These are phyloP conservation scores for Percopsis transmontana DNA, from an alignment of 2,113 vertebrate species.

Conservation along the genomic window DNA sequence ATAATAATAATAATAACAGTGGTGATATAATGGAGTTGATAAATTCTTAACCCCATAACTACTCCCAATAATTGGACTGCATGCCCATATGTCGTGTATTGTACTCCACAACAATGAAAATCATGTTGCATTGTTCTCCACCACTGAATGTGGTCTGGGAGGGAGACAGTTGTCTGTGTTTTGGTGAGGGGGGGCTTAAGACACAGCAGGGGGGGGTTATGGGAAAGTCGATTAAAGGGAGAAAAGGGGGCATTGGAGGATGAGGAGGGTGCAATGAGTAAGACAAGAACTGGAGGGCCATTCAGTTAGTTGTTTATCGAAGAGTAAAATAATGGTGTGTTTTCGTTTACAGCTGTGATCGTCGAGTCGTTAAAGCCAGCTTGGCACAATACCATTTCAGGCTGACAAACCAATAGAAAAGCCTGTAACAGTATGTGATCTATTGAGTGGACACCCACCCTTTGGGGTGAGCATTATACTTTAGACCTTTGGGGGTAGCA, in stretches of 20 bases:
- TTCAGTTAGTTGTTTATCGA: too few relatives aligned
- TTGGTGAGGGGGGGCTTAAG: constrained; percentile 15
- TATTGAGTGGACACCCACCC: too few relatives aligned
- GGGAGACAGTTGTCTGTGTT: neutral
- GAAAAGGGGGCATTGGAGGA: neutral
- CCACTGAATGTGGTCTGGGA: constrained; percentile 20
- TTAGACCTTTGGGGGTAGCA: too few relatives aligned
- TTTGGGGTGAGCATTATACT: too few relatives aligned
- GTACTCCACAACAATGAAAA: constrained; percentile 49
- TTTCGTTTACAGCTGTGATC: too few relatives aligned
- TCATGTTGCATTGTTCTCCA: constrained; percentile 51
- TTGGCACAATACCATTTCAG: too few relatives aligned
- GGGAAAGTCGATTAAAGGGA: constrained; percentile 62
- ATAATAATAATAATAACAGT: too few relatives aligned
- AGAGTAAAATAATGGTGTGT: constrained; percentile 10
- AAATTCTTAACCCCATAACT: too few relatives aligned
- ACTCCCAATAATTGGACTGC: constrained; percentile 18
- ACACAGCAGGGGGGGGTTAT: constrained; percentile 15
- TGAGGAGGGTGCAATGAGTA: neutral
- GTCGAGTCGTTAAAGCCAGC: too few relatives aligned
- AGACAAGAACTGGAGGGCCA: constrained; percentile 1
- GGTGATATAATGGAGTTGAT: too few relatives aligned
- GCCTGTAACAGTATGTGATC: too few relatives aligned
- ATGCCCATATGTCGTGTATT: constrained; percentile 46
- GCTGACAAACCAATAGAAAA: too few relatives aligned